Base-by-base conservation (phyloP, 2,888 invertebrate genomes). In the Drosophila greeni region DNA sequence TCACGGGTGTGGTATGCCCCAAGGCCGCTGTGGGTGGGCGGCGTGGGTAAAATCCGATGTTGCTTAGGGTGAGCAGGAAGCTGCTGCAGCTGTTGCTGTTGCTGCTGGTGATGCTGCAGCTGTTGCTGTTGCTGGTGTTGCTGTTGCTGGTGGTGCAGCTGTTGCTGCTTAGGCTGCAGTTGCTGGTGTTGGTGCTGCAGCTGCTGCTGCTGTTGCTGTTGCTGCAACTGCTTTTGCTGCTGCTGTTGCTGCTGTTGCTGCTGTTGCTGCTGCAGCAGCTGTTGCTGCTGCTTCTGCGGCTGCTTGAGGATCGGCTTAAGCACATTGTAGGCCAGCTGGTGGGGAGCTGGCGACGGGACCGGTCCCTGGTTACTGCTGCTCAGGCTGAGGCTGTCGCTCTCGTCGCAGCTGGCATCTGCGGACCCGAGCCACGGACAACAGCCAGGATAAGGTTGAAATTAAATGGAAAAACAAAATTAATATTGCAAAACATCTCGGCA, bases 401-500 rank as follows among this genome's bases (percentile, higher is more conserved):
- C 88, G 40, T 88, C 88, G 72, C 87, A 87, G 64, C 86, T 86
- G 51, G 72, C 76, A 74, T 84, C 80, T 86, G 57, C 11, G 52
- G 36, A 56, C 55, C 54, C 36, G 20, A 6, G 8, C 55, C 55
- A 56, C 12, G 16, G 53, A 26, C 55, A 56, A 18, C 55, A 56
- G 9, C 54, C 55, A 56, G 55, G 36, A 56, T 54, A 54, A 29
- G n/a, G 20, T 47, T 14, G 14, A 47, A 20, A 20, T 47, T 7
- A 36, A 56, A 56, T 2, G n/a, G 12, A 14, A 53, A 53, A 12
- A 11, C 5, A 14, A 12, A 56, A 16, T 20, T 26, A 31, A 33
- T 53, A 37, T 37, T 29, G 34, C 34, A 55, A 55, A 31, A 14
- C 45, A 31, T 31, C 45, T 45, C 18, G 18, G 18, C 12, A 45